Evolutionary conservation across 1,140 invertebrate genomes (phyloP), one percentile per base, ranked within the genome.

Genomic region (Geopemphigus sp.): DNA sequence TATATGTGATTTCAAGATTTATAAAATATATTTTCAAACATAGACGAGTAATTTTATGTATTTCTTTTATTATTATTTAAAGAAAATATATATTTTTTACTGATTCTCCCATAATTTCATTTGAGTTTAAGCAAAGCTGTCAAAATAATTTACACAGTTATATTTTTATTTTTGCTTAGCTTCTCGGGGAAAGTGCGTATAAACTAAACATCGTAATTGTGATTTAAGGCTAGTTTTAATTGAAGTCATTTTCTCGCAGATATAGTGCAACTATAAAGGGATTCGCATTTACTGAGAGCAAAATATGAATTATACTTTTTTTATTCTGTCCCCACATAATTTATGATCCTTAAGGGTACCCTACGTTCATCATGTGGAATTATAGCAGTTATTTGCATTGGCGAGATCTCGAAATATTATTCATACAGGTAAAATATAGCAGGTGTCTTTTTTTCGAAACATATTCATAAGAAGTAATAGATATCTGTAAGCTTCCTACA

Each of bases 141-240:
- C 54, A 78, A 63, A 78, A 61, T 78, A 61, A 78, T 78, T 59
- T 59, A 78, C 39, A 26, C 1, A 22, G 74, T 45, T 59, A 74
- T 45, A 4, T 59, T 47, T 24, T 61, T 76, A 24, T 76, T 76
- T 59, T 56, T 59, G 3, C 24, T 5, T 57, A 8, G n/a, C 10
- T 59, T 59, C 72, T 50, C 72, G 5, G n/a, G 72, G 29, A 39
- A 53, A 39, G 5, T 10, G 1, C 74, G 47, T 22, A 47, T 61
- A 61, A 59, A 74, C 72, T 59, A 59, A 74, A 63, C 39, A 78
- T 24, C 8, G 39, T 78, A 78, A 78, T 78, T 63, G 61, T 78
- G 74, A 78, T 78, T 78, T 78, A 78, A 22, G 8, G 74, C 22
- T 29, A 78, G 74, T 63, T 78, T 78, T 78, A 78, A 78, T 78